Evolutionary conservation across 2,113 vertebrate species (phyloP).

Genomic region (Erpornis zantholeuca): DNA sequence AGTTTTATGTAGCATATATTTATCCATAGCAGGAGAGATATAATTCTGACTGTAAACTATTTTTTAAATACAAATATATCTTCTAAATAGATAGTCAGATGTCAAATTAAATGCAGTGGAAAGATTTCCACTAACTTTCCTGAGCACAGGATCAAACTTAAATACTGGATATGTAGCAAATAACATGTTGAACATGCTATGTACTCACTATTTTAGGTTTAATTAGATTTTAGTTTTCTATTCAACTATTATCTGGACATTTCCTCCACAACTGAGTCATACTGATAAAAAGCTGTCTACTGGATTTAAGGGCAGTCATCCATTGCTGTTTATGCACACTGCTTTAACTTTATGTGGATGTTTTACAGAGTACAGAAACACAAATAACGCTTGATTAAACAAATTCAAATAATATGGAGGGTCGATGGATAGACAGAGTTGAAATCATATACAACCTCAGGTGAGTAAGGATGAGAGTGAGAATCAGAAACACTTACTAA

Average conservation of each 20-base stretch:
- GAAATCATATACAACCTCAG: not conserved
- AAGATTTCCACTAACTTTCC: not conserved
- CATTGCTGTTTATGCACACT: not conserved
- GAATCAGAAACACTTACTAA: not conserved
- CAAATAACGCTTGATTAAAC: not conserved
- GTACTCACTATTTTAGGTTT: not conserved
- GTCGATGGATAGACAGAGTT: not conserved
- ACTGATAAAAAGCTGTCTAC: not conserved
- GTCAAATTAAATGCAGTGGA: not conserved
- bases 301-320: not conserved
- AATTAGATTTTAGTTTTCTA: not conserved
- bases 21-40: not conserved
- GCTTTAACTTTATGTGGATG: not conserved
- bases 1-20: not conserved
- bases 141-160: not conserved
- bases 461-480: not conserved
- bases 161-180: not conserved
- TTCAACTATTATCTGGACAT: not conserved
- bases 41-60: not conserved
- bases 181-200: not conserved
- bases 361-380: not conserved
- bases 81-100: not conserved
- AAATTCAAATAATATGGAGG: not conserved
- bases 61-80: not conserved
- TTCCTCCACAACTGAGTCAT: not conserved